Evolutionary conservation across 2,797 vertebrate genomes (phyloP).

Genomic region (Danionella dracula): DNA sequence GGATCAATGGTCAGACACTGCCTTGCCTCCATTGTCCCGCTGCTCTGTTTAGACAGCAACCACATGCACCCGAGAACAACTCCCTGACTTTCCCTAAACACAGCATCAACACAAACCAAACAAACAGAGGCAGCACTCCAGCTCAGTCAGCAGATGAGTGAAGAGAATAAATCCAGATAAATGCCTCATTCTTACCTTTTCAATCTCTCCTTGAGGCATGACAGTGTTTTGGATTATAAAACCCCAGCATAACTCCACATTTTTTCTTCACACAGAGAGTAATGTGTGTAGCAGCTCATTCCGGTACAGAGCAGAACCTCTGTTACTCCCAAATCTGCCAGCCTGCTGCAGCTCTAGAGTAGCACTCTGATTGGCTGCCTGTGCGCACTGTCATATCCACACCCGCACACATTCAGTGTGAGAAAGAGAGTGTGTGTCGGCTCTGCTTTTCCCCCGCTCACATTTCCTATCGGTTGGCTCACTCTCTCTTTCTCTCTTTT

Average conservation of each 20-base stretch:
- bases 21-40: background rate
- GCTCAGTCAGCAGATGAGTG: background rate
- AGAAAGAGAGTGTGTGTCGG: conserved; percentile 9
- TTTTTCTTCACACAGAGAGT: conserved; percentile 20
- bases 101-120: background rate
- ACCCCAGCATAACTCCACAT: conserved; percentile 50
- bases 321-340: conserved; percentile 51
- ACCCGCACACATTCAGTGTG: background rate
- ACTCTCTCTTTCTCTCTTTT: conserved; percentile 29
- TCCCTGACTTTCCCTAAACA: conserved; percentile 19
- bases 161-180: background rate
- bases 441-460: conserved; percentile 8
- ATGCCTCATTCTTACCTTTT: conserved; percentile 77
- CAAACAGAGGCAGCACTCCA: conserved; percentile 2
- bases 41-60: background rate
- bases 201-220: conserved; percentile 71
- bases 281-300: conserved; percentile 55
- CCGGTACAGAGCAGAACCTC: conserved; percentile 44
- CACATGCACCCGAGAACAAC: conserved; percentile 15
- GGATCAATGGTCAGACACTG: conserved; percentile 8
- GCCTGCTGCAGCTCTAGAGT: conserved; percentile 65
- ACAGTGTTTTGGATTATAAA: conserved; percentile 63
- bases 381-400: conserved; percentile 29
- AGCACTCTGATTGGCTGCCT: conserved; percentile 66
- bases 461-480: conserved; percentile 29